Evolutionary conservation across 2,797 vertebrate genomes (phyloP), one percentile per base, ranked within the genome.

Genomic region (Sardinella longiceps): DNA sequence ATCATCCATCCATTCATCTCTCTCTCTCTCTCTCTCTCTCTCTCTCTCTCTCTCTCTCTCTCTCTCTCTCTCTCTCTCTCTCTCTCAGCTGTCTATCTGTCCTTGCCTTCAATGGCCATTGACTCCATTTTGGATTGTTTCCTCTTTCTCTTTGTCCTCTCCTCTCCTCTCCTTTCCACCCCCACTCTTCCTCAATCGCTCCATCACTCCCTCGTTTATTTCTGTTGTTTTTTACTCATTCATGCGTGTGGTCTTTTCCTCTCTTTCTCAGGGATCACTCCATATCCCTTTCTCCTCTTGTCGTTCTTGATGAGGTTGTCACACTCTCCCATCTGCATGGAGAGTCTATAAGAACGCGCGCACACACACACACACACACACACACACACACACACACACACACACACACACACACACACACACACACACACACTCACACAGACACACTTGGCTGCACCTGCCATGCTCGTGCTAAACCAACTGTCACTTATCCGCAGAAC

Each of bases 51-150:
- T 81, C 48, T 84, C 82, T 85, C 82, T 86, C 80, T 18, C 50
- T 3, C 53, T 20, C 20, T 20, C 53, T 81, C 37, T 85, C 82
- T 85, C 81, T 85, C 80, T 43, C 89, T 33, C 74, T 5, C 43
- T 43, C 43, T 39, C 89, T 88, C 85, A 85, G 82, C 89, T 89
- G 48, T 15, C 89, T 89, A 91, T 90, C 85, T 70, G 91, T 90
- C 85, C 80, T 84, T 85, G 90, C 86, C 87, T 90, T 92, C 89
- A 91, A 87, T 89, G 87, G 85, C n/a, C 46, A 91, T 80, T 83
- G 83, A 80, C 33, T 39, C 66, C 30, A 74, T 74, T 18, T 37
- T 74, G 66, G 33, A 74, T 20, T 30, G 30, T 37, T 74, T 74
- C 66, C 82, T 83, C 77, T 56, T 12, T 43, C 33, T 43, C 46